Percentiles rank a stretch among this genome's conserved stretches.
These are phyloP conservation scores for Hydriomena furcata DNA, from an alignment of 2,888 invertebrate species.

Conservation along the genomic window DNA sequence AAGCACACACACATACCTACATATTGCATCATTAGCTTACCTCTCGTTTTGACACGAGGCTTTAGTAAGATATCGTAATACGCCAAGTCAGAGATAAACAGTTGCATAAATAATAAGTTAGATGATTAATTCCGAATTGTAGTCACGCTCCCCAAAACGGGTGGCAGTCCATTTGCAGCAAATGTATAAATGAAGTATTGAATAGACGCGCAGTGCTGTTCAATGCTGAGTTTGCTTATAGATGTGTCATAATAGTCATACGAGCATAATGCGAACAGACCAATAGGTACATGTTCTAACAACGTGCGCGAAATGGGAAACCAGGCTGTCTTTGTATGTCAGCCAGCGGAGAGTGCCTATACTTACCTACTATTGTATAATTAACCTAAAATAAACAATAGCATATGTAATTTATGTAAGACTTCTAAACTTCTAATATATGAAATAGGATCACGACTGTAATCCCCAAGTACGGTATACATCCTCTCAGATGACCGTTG, in stretches of 20 bases:
- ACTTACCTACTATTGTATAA: too few relatives aligned
- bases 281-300: background rate
- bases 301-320: constrained; percentile 14
- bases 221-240: constrained; percentile 1
- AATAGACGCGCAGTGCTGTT: background rate
- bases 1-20: background rate
- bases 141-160: background rate
- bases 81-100: background rate
- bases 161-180: too few relatives aligned
- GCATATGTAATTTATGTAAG: too few relatives aligned
- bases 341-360: background rate
- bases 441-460: too few relatives aligned
- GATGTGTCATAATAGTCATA: constrained; percentile 1
- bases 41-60: background rate
- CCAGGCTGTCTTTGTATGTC: background rate
- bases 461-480: too few relatives aligned
- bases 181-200: background rate
- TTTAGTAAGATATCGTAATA: constrained; percentile 2
- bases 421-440: too few relatives aligned
- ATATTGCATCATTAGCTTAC: constrained; percentile 2
- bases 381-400: too few relatives aligned
- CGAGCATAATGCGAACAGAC: background rate
- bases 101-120: constrained; percentile 1
- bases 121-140: constrained; percentile 5
- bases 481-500: too few relatives aligned